Evolutionary conservation across 2,888 invertebrate species (phyloP).

Genomic region (Apamea monoglypha): DNA sequence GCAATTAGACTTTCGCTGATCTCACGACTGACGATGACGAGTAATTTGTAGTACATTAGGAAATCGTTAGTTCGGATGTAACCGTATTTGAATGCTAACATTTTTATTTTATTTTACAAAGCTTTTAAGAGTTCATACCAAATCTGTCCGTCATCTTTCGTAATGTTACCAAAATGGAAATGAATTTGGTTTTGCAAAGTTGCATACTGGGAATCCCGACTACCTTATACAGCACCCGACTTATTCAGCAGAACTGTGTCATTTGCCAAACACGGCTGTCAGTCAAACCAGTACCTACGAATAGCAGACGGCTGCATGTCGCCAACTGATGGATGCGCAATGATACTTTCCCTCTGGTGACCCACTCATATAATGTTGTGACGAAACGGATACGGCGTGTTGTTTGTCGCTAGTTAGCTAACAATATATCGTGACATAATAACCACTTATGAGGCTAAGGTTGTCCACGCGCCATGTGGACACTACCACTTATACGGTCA

Average conservation of each 20-base stretch:
- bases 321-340: conserved; percentile 42
- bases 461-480: conserved; percentile 72
- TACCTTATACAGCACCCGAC: conserved; percentile 10
- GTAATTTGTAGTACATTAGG: conserved; percentile 58
- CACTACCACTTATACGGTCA: conserved; percentile 55
- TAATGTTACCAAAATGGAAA: conserved; percentile 29
- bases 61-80: conserved; percentile 48
- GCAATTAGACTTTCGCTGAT: conserved; percentile 76
- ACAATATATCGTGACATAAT: conserved; percentile 76
- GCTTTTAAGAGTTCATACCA: not conserved
- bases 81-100: conserved; percentile 23
- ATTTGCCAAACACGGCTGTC: conserved; percentile 35
- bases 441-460: conserved; percentile 85
- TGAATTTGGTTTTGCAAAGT: conserved; percentile 16
- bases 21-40: conserved; percentile 46
- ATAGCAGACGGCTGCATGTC: conserved; percentile 20
- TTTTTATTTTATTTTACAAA: conserved; percentile 11
- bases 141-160: conserved; percentile 27
- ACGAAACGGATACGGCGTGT: conserved; percentile 75
- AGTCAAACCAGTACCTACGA: conserved; percentile 21
- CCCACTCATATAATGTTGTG: conserved; percentile 70
- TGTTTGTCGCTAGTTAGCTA: conserved; percentile 73
- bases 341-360: conserved; percentile 70
- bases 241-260: conserved; percentile 33
- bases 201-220: conserved; percentile 25